Evolutionary conservation across 2,113 vertebrate species (phyloP), one percentile per base, ranked within the genome.

Genomic region (Misgurnus anguillicaudatus): DNA sequence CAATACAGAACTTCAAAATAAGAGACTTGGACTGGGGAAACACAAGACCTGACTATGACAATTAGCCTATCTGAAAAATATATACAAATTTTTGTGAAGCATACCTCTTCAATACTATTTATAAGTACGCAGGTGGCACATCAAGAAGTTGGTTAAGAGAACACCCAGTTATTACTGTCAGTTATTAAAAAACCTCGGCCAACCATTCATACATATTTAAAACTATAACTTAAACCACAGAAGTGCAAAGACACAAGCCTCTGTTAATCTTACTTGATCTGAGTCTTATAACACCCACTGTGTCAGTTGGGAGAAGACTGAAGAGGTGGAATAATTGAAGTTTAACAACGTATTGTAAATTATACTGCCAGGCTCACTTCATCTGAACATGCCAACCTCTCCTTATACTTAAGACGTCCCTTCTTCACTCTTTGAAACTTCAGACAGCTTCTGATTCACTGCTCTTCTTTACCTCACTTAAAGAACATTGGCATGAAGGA

Each of bases 291-390:
- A 57, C 48, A 74, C 62, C 63, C 39, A 72, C 16, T 48, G 47
- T 13, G 47, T 13, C 51, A 41, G 39, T 21, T 63, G 60, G 63
- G 63, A 66, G 62, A 75, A 21, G 31, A 41, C 21, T 38, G 62
- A 10, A 45, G 51, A 66, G 62, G 47, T 17, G 13, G 69, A n/a
- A 31, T 79, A 80, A 80, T 80, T 73, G 38, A 64, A 79, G 68
- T 80, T 80, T 71, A 79, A 72, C 48, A 80, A 74, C 78, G 41
- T 57, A 42, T 41, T 79, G 60, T 80, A 74, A 80, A 65, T 58
- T 21, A 66, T 42, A 64, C 45, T 7, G 38, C 45, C 36, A 53
- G 78, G 11, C 17, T 74, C 69, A 36, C 74, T 63, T 76, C 45
- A 64, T 76, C 60, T 76, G 61, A 64, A 31, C 13, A 65, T 11